Evolutionary conservation across 2,113 vertebrate species (phyloP).

Genomic region (Scopus umbretta): DNA sequence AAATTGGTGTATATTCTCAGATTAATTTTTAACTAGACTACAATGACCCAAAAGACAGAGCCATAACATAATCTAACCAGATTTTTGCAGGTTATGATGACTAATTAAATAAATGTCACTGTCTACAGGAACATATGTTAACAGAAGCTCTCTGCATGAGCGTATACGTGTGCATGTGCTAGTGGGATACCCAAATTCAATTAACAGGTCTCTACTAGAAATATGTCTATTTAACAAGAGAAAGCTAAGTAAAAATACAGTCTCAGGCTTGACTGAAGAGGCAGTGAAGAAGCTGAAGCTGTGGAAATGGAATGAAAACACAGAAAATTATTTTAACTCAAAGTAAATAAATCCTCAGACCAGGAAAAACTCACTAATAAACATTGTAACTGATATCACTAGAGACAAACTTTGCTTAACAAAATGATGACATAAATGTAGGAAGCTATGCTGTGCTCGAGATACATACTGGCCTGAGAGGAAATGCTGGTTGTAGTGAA

Average conservation of each 20-base stretch:
- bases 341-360: neutral
- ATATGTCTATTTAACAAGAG: neutral
- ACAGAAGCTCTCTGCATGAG: neutral
- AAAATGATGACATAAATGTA: neutral
- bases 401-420: neutral
- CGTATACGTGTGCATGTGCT: neutral
- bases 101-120: neutral
- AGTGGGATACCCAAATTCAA: neutral
- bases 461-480: neutral
- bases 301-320: neutral
- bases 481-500: neutral
- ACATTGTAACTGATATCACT: neutral
- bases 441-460: neutral
- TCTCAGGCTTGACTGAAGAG: neutral
- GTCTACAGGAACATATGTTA: neutral
- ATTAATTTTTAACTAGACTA: neutral
- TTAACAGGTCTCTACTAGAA: neutral
- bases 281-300: neutral
- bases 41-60: neutral
- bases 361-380: neutral
- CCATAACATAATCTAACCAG: neutral
- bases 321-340: neutral
- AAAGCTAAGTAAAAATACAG: neutral
- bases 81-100: neutral
- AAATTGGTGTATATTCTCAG: neutral